A percentile compares a stretch with the other conserved stretches of the same genome.
phyloP scores from a whole-genome alignment of 1,140 invertebrate genomes.

The Zeugodacus cucurbitae region DNA sequence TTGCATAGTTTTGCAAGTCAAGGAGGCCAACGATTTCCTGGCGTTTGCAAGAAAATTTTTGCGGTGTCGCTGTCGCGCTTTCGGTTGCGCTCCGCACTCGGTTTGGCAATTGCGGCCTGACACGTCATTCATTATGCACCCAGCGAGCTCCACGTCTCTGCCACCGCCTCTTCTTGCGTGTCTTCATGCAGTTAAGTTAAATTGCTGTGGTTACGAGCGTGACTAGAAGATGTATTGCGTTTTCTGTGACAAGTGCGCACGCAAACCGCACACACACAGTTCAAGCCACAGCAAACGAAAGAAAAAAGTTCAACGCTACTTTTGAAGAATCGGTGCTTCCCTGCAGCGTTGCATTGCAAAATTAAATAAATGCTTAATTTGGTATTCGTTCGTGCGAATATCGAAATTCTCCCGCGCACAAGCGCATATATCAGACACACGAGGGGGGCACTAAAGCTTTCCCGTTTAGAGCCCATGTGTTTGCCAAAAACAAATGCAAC shows the following conservation, averaged over 20 bases:
- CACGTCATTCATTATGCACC: conserved; percentile 12
- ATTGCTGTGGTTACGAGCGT: conserved; percentile 4
- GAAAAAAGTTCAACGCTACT: not conserved
- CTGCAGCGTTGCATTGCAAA: too few relatives aligned
- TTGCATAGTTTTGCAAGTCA: not conserved
- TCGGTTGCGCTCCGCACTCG: not conserved
- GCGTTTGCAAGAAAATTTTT: not conserved
- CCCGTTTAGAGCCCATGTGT: too few relatives aligned
- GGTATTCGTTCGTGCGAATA: too few relatives aligned
- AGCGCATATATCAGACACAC: too few relatives aligned
- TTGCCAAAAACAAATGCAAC: too few relatives aligned
- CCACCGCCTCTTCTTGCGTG: not conserved
- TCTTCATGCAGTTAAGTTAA: not conserved
- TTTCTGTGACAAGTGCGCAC: not conserved
- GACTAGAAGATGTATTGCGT: not conserved
- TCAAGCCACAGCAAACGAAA: not conserved
- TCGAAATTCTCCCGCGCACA: too few relatives aligned
- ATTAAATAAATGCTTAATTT: not conserved
- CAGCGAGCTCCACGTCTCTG: not conserved
- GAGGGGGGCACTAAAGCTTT: too few relatives aligned
- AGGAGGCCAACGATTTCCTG: not conserved
- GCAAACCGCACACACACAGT: not conserved
- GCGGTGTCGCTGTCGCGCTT: not conserved
- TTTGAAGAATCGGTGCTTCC: too few relatives aligned
- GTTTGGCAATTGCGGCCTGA: not conserved